Conservation (phyloP, 1,140 invertebrate species). For the Sitodiplosis mosellana region DNA sequence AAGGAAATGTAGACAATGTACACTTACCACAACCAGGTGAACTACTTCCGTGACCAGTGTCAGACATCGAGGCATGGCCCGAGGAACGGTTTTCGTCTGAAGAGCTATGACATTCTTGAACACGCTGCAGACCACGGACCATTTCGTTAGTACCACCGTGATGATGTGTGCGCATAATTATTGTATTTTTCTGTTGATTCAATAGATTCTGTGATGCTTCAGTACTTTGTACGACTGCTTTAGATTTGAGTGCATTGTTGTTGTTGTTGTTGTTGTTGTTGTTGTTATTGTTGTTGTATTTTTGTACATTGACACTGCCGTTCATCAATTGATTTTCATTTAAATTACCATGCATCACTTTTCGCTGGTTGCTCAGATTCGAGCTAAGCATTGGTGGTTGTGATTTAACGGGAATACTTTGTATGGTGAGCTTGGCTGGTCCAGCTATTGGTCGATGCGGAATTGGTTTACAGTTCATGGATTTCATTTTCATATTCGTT, state of each 20-base stretch:
- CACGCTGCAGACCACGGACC: slow-evolving; percentile 21
- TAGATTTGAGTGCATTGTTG: neutral
- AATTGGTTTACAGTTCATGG: slow-evolving; percentile 8
- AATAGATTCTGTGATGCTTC: neutral
- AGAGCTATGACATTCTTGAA: slow-evolving; percentile 69
- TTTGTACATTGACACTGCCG: too few species aligned
- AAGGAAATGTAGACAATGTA: too few species aligned
- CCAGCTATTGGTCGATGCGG: slow-evolving; percentile 18
- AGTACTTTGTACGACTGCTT: neutral
- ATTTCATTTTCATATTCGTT: slow-evolving; percentile 4
- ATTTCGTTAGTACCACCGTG: slow-evolving; percentile 9
- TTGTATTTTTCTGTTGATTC: slow-evolving; percentile 9
- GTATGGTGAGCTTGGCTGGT: slow-evolving; percentile 26
- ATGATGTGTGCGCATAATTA: slow-evolving; percentile 12
- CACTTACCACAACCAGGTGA: slow-evolving; percentile 28
- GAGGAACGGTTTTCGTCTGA: slow-evolving; percentile 77
- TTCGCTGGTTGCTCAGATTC: slow-evolving; percentile 18
- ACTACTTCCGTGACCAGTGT: slow-evolving; percentile 50
- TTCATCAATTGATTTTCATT: too few species aligned
- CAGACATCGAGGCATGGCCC: slow-evolving; percentile 81
- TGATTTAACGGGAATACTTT: slow-evolving; percentile 33
- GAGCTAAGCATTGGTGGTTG: slow-evolving; percentile 39
- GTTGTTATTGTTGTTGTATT: neutral
- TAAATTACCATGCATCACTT: neutral
- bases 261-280: neutral